Percentiles rank a stretch among this genome's conserved stretches.
Conservation (phyloP, 2,113 vertebrate species). For the Tamias sibiricus region DNA sequence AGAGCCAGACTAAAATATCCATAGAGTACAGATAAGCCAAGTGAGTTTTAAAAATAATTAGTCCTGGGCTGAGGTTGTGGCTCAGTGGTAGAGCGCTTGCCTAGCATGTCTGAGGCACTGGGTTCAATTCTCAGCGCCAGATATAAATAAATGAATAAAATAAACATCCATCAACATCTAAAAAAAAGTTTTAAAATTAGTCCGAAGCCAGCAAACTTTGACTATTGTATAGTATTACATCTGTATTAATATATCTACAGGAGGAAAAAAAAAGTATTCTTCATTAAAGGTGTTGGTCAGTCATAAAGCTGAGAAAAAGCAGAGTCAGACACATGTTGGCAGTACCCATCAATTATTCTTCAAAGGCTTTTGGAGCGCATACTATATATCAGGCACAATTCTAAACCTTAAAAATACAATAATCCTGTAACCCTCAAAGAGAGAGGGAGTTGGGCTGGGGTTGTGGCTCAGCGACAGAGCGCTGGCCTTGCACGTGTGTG, state of each 20-base stretch:
- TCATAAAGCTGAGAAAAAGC: constrained; percentile 49
- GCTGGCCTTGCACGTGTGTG: too few relatives aligned
- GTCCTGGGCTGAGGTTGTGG: background rate
- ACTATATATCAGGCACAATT: constrained; percentile 26
- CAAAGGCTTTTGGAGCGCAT: constrained; percentile 31
- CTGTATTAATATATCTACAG: background rate
- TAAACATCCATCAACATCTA: too few relatives aligned
- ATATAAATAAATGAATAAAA: too few relatives aligned
- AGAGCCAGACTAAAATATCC: constrained; percentile 38
- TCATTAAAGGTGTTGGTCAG: background rate
- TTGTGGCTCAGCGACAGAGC: too few relatives aligned
- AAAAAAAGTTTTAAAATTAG: too few relatives aligned
- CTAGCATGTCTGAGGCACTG: too few relatives aligned
- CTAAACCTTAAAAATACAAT: constrained; percentile 10
- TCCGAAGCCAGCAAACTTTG: constrained; percentile 5
- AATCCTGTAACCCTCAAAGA: constrained; percentile 33
- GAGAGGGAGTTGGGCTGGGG: too few relatives aligned
- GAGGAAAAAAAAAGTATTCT: background rate
- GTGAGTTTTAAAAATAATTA: constrained; percentile 44
- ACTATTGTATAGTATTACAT: background rate
- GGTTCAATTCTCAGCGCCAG: too few relatives aligned
- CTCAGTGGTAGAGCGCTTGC: too few relatives aligned
- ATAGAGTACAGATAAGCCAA: constrained; percentile 26
- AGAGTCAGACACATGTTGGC: background rate
- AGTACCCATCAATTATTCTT: background rate